These are phyloP conservation scores for Drosophila buzzatii DNA, from an alignment of 2,888 invertebrate species.

Conservation along the genomic window DNA sequence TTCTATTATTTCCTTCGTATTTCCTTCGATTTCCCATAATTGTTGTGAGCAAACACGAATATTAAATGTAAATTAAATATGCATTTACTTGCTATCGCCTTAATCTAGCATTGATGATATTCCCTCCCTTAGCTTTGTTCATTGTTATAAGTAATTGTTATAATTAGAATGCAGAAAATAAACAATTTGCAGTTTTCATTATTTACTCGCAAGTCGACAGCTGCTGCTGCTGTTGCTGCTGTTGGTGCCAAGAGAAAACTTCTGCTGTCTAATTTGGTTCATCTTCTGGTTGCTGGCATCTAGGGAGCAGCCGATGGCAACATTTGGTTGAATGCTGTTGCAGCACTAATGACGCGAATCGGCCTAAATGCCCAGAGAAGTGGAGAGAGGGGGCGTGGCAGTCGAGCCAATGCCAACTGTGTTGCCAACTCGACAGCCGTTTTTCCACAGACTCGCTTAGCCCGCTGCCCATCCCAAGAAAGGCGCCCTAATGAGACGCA, in stretches of 20 bases:
- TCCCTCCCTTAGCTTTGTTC: not conserved
- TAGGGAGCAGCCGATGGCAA: conserved; percentile 45
- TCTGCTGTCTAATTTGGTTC: conserved; percentile 28
- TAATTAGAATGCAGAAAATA: conserved; percentile 46
- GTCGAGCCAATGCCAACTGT: conserved; percentile 23
- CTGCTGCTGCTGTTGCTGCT: conserved; percentile 30
- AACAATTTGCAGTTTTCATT: conserved; percentile 40
- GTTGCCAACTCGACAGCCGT: conserved; percentile 55
- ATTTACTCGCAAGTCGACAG: conserved; percentile 49
- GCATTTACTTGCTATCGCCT: not conserved
- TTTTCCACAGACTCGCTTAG: conserved; percentile 19
- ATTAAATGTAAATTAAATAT: not conserved
- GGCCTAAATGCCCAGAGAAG: conserved; percentile 75
- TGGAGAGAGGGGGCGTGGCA: not conserved
- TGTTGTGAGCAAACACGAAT: not conserved
- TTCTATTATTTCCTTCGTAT: not conserved
- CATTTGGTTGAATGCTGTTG: conserved; percentile 52
- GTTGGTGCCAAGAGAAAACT: conserved; percentile 36
- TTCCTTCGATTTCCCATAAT: no score
- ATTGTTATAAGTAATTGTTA: conserved; percentile 8
- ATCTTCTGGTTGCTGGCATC: conserved; percentile 10
- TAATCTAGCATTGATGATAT: not conserved
- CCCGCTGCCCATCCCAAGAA: not conserved
- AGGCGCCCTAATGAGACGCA: conserved; percentile 65
- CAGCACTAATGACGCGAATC: conserved; percentile 73